These are phyloP conservation scores for Nemotelus nigrinus DNA, from an alignment of 2,888 invertebrate genomes.

Conservation along the genomic window DNA sequence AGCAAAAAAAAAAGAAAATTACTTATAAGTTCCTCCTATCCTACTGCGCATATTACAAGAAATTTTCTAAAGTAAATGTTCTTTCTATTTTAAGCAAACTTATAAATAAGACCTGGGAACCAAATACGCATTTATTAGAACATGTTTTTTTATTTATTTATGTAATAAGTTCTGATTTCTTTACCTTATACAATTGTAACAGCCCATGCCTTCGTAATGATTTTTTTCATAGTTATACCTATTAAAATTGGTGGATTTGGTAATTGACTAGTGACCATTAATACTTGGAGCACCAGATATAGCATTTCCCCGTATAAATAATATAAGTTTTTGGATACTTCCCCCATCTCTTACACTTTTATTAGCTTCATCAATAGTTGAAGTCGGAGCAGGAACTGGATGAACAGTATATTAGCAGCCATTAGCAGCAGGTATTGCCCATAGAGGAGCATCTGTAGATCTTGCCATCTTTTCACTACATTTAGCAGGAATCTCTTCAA, in stretches of 20 bases:
- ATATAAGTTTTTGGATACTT: conserved; percentile 84
- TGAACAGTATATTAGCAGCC: conserved; percentile 71
- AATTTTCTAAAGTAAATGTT: too few species aligned
- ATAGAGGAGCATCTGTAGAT: conserved; percentile 76
- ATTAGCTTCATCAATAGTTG: conserved; percentile 72
- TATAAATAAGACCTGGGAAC: too few species aligned
- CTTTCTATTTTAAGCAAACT: too few species aligned
- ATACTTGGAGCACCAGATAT: conserved; percentile 83
- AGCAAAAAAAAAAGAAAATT: too few species aligned
- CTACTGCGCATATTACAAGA: too few species aligned
- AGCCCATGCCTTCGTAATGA: conserved; percentile 83
- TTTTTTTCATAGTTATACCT: conserved; percentile 81
- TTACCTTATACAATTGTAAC: conserved; percentile 77
- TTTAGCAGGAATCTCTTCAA: conserved; percentile 77
- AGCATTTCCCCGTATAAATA: conserved; percentile 85
- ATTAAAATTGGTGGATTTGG: conserved; percentile 85
- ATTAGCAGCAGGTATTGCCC: conserved; percentile 71
- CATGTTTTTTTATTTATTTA: too few species aligned
- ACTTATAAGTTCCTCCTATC: too few species aligned
- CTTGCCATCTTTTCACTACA: conserved; percentile 81
- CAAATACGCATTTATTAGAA: too few species aligned
- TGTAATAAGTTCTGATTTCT: too few species aligned
- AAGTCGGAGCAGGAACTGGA: conserved; percentile 71
- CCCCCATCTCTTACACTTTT: conserved; percentile 75
- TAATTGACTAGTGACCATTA: conserved; percentile 81